Percentiles rank a stretch among this genome's conserved stretches.
Conservation (phyloP, 2,113 vertebrate genomes). For the Rhinopomastus cyanomelas region DNA sequence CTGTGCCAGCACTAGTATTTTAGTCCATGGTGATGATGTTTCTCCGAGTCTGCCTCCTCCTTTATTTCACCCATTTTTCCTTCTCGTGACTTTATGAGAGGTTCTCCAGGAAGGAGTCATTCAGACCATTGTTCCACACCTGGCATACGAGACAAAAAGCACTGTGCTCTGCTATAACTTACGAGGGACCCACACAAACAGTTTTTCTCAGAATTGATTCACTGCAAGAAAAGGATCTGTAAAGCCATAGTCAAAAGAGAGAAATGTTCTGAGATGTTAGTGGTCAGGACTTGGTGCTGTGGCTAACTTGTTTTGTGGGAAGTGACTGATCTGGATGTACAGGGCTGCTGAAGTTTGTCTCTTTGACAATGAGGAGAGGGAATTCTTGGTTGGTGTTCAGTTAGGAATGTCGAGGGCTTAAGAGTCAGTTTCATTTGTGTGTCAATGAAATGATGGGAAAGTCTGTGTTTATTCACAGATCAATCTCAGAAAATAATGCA, state of each 20-base stretch:
- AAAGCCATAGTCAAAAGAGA: background rate
- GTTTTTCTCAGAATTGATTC: conserved; percentile 6
- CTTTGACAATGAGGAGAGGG: conserved; percentile 2
- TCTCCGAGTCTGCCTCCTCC: background rate
- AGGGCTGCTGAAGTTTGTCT: conserved; percentile 7
- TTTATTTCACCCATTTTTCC: conserved; percentile 5
- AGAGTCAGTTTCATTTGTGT: conserved; percentile 43
- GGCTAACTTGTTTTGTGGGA: conserved; percentile 14
- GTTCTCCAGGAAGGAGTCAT: conserved; percentile 4
- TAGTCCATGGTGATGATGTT: background rate
- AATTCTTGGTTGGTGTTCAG: conserved; percentile 51
- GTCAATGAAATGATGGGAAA: conserved; percentile 42
- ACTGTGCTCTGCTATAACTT: background rate
- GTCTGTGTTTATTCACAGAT: too few relatives aligned
- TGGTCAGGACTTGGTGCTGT: conserved; percentile 30
- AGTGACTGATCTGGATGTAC: background rate
- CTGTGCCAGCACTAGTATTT: background rate
- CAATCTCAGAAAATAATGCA: conserved; percentile 40
- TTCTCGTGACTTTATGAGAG: background rate
- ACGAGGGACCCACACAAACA: background rate
- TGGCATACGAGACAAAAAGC: background rate
- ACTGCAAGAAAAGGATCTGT: background rate
- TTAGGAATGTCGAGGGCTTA: conserved; percentile 26
- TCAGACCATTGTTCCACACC: background rate
- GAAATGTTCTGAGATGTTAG: conserved; percentile 20